Conservation (phyloP, 2,888 invertebrate genomes). For the Lysandra coridon region DNA sequence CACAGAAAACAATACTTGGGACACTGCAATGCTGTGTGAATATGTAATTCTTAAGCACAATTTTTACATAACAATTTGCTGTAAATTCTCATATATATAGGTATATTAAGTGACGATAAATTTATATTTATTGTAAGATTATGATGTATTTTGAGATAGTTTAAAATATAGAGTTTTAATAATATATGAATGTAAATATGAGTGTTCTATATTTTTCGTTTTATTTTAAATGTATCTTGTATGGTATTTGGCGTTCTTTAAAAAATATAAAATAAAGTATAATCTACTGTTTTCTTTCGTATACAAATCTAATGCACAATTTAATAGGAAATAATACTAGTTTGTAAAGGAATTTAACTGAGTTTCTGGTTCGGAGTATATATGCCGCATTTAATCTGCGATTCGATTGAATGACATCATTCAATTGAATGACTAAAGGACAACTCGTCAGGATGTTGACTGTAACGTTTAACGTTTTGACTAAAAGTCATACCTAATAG, state of each 20-base stretch:
- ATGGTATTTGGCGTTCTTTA: constrained; percentile 40
- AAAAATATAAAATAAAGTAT: constrained; percentile 60
- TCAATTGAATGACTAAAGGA: too few relatives aligned
- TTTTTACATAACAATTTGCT: constrained; percentile 31
- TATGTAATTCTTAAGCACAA: constrained; percentile 31
- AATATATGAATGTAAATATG: constrained; percentile 42
- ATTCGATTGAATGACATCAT: too few relatives aligned
- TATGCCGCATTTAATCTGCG: too few relatives aligned
- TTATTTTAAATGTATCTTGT: constrained; percentile 42
- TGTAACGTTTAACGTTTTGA: too few relatives aligned
- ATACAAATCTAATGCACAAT: neutral
- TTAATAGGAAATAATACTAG: neutral
- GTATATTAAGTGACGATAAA: constrained; percentile 38
- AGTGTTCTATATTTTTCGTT: constrained; percentile 38
- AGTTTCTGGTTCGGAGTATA: too few relatives aligned
- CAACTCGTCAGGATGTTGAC: too few relatives aligned
- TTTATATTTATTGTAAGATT: constrained; percentile 39
- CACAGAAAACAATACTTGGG: neutral
- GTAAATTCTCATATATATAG: constrained; percentile 30
- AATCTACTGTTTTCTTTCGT: constrained; percentile 48
- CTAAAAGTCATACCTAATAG: too few relatives aligned
- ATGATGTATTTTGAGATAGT: constrained; percentile 39
- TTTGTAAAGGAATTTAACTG: too few relatives aligned
- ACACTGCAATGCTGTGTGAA: constrained; percentile 19
- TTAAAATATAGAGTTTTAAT: constrained; percentile 34